These are phyloP conservation scores for Drosophila kanekoi DNA, from an alignment of 2,888 invertebrate species.

Conservation along the genomic window DNA sequence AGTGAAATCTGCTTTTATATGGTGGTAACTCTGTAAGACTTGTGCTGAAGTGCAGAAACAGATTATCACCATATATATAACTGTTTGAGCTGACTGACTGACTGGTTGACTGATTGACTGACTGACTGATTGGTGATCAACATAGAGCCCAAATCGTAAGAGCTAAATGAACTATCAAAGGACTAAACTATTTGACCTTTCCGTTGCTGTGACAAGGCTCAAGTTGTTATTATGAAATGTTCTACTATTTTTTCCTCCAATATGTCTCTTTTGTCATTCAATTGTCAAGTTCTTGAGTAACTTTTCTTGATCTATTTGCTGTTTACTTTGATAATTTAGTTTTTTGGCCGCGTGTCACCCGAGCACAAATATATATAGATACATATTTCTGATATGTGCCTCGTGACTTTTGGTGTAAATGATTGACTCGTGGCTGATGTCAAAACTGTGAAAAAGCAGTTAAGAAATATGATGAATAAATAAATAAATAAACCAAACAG, in stretches of 20 bases:
- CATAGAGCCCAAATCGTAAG: no score
- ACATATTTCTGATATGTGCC: constrained; percentile 43
- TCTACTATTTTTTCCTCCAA: not conserved
- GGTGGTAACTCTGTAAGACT: not conserved
- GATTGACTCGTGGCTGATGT: constrained; percentile 56
- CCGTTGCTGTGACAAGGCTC: not conserved
- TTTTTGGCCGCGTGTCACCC: constrained; percentile 50
- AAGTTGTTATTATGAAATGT: constrained; percentile 3
- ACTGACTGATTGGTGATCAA: no score
- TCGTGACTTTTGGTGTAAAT: constrained; percentile 47
- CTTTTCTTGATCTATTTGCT: not conserved
- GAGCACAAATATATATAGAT: constrained; percentile 7
- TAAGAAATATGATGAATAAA: constrained; percentile 66
- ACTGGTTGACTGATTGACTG: no score
- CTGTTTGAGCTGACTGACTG: no score
- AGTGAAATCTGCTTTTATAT: not conserved
- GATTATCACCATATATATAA: no score
- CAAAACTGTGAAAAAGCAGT: constrained; percentile 61
- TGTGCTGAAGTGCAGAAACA: no score
- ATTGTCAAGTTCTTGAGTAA: constrained; percentile 43
- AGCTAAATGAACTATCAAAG: not conserved
- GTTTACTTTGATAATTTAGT: constrained; percentile 16
- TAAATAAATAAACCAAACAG: constrained; percentile 48
- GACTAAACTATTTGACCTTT: not conserved
- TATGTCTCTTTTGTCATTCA: constrained; percentile 40